A percentile compares a stretch with the other conserved stretches of the same genome.
These are phyloP conservation scores for Temnopleurus reevesii DNA, from an alignment of 53 echinoderm and acorn worm genomes.

Conservation along the genomic window DNA sequence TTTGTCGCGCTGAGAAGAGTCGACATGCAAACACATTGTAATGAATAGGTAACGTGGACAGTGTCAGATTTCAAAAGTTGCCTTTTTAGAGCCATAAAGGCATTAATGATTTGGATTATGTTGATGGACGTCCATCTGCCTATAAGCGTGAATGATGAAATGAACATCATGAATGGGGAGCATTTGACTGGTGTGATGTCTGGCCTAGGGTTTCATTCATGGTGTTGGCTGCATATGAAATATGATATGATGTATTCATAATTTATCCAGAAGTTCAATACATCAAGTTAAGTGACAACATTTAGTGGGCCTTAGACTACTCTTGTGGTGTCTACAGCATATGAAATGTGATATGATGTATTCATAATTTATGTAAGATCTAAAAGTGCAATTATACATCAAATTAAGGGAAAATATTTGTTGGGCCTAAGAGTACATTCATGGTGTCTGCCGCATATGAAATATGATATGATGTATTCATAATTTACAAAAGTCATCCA, in stretches of 20 bases:
- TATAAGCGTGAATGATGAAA: not conserved
- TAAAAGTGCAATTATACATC: too few species aligned
- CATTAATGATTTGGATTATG: not conserved
- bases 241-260: not conserved
- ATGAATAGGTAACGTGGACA: constrained; percentile 6
- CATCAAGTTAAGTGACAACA: too few species aligned
- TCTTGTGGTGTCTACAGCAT: too few species aligned
- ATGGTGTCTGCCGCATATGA: not conserved
- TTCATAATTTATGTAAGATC: too few species aligned
- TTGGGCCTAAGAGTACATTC: not conserved
- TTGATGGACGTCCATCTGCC: not conserved
- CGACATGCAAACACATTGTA: not conserved
- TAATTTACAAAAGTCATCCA: too few species aligned
- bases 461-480: not conserved
- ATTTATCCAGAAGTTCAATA: not conserved
- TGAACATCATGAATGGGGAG: not conserved
- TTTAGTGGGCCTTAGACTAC: too few species aligned
- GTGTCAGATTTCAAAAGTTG: not conserved
- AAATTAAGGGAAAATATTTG: too few species aligned
- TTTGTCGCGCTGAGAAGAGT: not conserved
- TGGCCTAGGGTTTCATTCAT: not conserved
- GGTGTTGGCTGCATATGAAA: not conserved
- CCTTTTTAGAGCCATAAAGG: not conserved
- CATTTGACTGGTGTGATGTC: not conserved
- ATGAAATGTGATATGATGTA: too few species aligned